phyloP scores from a whole-genome alignment of 2,797 vertebrate species.

The Coracias cyanogaster region DNA sequence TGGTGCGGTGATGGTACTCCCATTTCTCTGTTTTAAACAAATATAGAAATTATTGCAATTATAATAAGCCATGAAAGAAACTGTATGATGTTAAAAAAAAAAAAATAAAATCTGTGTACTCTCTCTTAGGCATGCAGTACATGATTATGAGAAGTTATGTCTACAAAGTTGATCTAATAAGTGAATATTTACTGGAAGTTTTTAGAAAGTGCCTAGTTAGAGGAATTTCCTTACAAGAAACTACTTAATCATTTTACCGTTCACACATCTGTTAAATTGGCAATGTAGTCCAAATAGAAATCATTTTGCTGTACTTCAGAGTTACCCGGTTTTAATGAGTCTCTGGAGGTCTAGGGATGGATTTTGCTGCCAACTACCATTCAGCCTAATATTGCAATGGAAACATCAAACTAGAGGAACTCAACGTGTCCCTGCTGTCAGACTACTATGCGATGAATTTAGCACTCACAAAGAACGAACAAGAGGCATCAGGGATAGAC shows the following conservation, averaged over 20 bases:
- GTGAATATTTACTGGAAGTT: not conserved
- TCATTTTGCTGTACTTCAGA: conserved; percentile 55
- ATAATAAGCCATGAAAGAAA: not conserved
- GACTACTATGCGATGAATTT: not conserved
- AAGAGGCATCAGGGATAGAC: not conserved
- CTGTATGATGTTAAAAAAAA: not conserved
- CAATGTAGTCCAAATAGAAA: conserved; percentile 42
- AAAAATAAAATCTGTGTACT: not conserved
- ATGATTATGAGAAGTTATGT: not conserved
- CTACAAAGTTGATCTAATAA: conserved; percentile 46
- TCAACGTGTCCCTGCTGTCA: not conserved
- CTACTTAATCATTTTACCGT: conserved; percentile 66
- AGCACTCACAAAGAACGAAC: not conserved
- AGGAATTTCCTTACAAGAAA: conserved; percentile 59
- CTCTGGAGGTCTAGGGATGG: conserved; percentile 49
- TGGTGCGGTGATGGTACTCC: not conserved
- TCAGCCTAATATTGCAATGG: conserved; percentile 16
- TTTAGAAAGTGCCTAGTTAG: conserved; percentile 31
- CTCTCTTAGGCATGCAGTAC: not conserved
- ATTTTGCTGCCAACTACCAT: conserved; percentile 63
- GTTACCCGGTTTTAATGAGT: conserved; percentile 71
- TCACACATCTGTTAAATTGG: conserved; percentile 61
- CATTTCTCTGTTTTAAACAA: not conserved
- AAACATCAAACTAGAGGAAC: not conserved
- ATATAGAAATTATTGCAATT: not conserved